phyloP scores from a whole-genome alignment of 2,888 invertebrate species.

The Sceliomorpha sp. region DNA sequence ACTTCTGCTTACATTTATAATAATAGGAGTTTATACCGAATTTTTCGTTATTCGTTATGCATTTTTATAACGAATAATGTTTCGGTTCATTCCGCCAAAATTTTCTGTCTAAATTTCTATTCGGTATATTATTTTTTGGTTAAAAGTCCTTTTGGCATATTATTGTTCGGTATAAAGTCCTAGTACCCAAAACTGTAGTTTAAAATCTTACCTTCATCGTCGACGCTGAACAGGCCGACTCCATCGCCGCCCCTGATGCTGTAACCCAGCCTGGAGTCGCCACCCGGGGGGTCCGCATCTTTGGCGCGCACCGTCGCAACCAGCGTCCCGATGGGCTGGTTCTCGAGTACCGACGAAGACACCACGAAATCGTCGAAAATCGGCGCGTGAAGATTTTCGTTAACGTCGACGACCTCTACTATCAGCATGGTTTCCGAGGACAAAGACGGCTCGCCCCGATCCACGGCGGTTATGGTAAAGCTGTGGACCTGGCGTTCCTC shows the following conservation, averaged over 20 bases:
- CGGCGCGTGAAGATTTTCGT: slow-evolving; percentile 94
- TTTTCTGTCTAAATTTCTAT: too few species aligned
- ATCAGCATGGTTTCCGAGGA: slow-evolving; percentile 90
- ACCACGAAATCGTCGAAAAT: slow-evolving; percentile 90
- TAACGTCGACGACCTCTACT: slow-evolving; percentile 95
- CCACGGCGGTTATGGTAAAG: slow-evolving; percentile 91
- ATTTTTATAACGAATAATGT: too few species aligned
- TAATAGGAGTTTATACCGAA: too few species aligned
- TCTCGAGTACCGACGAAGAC: slow-evolving; percentile 89
- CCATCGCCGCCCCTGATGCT: slow-evolving; percentile 94
- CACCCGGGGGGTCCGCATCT: slow-evolving; percentile 90
- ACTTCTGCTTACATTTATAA: too few species aligned
- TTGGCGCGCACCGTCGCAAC: slow-evolving; percentile 89
- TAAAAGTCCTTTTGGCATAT: too few species aligned
- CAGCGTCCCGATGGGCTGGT: slow-evolving; percentile 87
- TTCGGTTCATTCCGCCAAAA: too few species aligned
- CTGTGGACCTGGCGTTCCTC: slow-evolving; percentile 95
- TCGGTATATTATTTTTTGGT: too few species aligned
- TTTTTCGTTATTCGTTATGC: too few species aligned
- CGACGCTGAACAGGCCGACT: slow-evolving; percentile 94
- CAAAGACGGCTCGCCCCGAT: slow-evolving; percentile 91
- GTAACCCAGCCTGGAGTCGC: slow-evolving; percentile 91
- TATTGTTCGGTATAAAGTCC: too few species aligned
- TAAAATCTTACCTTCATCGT: slow-evolving; percentile 89
- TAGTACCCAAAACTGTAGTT: background rate